A percentile compares a stretch with the other conserved stretches of the same genome.
Conservation (phyloP, 2,113 vertebrate species). For the Engystomops pustulosus region DNA sequence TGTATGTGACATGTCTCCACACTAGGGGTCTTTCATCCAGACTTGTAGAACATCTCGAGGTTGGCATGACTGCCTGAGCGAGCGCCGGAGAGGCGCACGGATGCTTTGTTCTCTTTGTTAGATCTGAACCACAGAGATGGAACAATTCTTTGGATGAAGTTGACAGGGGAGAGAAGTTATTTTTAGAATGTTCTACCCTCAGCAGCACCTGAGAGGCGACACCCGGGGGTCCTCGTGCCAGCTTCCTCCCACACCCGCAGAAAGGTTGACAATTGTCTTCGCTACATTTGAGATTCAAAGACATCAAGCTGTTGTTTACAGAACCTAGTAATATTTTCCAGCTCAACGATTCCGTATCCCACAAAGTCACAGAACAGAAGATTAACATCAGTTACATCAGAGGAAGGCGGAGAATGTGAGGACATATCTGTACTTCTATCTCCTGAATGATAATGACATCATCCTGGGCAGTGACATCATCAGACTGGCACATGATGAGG, state of each 20-base stretch:
- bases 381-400: neutral
- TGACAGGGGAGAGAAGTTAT: slow-evolving; percentile 5
- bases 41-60: neutral
- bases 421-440: neutral
- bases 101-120: neutral
- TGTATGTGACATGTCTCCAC: neutral
- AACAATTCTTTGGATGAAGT: neutral
- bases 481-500: no score
- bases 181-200: slow-evolving; percentile 24
- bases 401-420: neutral
- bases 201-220: slow-evolving; percentile 13
- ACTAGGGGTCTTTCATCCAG: neutral
- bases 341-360: neutral
- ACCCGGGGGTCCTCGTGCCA: slow-evolving; percentile 1
- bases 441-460: neutral
- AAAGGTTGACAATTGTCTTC: slow-evolving; percentile 21
- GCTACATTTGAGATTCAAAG: slow-evolving; percentile 17
- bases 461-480: neutral
- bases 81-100: neutral
- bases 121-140: neutral
- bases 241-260: slow-evolving; percentile 21
- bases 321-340: slow-evolving; percentile 35
- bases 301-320: slow-evolving; percentile 49
- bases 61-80: neutral
- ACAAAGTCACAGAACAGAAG: neutral